Conservation (phyloP, 2,797 vertebrate genomes). For the Smutsia temminckii region DNA sequence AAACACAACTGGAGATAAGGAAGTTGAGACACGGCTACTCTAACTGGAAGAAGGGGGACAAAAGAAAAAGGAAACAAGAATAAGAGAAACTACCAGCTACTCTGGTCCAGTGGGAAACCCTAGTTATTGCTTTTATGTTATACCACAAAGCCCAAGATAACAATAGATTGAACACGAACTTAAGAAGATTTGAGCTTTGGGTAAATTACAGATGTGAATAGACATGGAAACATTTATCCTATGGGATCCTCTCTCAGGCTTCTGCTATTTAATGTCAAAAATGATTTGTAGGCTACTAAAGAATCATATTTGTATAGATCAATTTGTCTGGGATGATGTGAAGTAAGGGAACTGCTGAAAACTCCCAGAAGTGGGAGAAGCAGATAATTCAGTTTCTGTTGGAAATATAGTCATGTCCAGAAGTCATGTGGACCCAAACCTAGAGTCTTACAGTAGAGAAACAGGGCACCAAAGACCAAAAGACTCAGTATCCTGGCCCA, state of each 20-base stretch:
- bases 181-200: slow-evolving; percentile 27
- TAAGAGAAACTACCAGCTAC: slow-evolving; percentile 30
- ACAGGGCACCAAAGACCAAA: background rate
- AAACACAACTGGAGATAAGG: background rate
- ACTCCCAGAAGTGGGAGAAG: background rate
- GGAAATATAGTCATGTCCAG: background rate
- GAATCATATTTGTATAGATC: background rate
- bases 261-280: background rate
- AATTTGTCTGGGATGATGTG: background rate
- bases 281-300: background rate
- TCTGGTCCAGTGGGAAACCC: background rate
- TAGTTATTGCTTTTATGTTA: slow-evolving; percentile 1
- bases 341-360: background rate
- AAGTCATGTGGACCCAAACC: background rate
- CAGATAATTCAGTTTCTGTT: background rate
- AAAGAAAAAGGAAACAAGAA: slow-evolving; percentile 21
- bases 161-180: background rate
- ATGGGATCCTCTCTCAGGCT: background rate
- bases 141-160: background rate
- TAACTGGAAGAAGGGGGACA: background rate
- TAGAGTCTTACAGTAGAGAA: background rate
- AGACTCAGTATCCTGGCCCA: background rate
- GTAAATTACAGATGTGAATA: slow-evolving; percentile 42
- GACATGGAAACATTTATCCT: background rate
- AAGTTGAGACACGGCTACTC: background rate